Conservation (phyloP, 2,888 invertebrate species). For the Hoplodrina blanda region DNA sequence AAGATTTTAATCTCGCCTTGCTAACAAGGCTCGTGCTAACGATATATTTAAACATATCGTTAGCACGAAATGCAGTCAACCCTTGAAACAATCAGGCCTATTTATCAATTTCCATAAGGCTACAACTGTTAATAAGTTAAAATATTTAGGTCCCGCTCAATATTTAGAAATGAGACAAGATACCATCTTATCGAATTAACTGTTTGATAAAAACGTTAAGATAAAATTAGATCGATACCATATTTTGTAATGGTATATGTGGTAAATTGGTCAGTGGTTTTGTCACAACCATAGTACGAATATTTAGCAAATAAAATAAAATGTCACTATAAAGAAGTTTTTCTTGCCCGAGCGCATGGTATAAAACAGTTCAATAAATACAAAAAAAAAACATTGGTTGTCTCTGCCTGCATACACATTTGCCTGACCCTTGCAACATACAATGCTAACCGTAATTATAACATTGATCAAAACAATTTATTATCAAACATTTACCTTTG, state of each 20-base stretch:
- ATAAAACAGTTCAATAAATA: too few species aligned
- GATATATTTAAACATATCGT: slow-evolving; percentile 2
- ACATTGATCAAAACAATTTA: too few species aligned
- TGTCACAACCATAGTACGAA: too few species aligned
- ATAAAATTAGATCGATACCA: slow-evolving; percentile 6
- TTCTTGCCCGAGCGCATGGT: neutral
- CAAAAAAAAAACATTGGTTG: too few species aligned
- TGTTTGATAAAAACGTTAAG: slow-evolving; percentile 3
- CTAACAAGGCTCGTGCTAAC: too few species aligned
- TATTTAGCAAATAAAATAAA: too few species aligned
- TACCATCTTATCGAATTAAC: slow-evolving; percentile 23
- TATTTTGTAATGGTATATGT: slow-evolving; percentile 1
- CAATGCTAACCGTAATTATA: too few species aligned
- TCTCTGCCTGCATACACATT: too few species aligned
- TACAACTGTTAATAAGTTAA: slow-evolving; percentile 3
- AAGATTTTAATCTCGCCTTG: neutral
- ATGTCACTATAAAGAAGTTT: neutral
- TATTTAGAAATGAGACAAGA: slow-evolving; percentile 28
- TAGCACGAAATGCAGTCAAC: slow-evolving; percentile 1
- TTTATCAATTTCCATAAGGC: slow-evolving; percentile 24
- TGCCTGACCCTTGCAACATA: too few species aligned
- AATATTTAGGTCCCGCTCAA: slow-evolving; percentile 1
- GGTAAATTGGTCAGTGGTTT: neutral
- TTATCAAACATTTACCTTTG: too few species aligned
- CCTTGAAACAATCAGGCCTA: slow-evolving; percentile 20